phyloP scores from a whole-genome alignment of 1,140 invertebrate species.

The Zaprionus africanus region DNA sequence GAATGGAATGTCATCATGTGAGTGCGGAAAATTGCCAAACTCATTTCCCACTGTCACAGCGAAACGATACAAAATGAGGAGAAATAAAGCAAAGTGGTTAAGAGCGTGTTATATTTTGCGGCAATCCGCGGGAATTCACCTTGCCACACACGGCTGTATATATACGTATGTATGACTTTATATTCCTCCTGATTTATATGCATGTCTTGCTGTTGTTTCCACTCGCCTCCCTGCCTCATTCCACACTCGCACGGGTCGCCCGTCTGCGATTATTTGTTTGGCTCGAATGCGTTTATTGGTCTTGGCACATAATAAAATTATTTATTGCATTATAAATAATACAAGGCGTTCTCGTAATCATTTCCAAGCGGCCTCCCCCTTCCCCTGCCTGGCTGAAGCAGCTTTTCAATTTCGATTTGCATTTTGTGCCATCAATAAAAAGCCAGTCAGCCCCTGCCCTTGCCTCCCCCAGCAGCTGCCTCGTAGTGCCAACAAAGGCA shows the following conservation, averaged over 20 bases:
- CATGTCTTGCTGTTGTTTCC: slow-evolving; percentile 24
- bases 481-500: slow-evolving; percentile 6
- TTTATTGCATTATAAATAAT: slow-evolving; percentile 80
- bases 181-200: slow-evolving; percentile 67
- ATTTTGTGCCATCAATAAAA: slow-evolving; percentile 68
- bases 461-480: background rate
- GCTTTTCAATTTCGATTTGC: slow-evolving; percentile 77
- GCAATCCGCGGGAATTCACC: slow-evolving; percentile 4
- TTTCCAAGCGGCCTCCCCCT: background rate
- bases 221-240: background rate
- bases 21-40: slow-evolving; percentile 50
- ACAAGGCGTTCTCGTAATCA: slow-evolving; percentile 66
- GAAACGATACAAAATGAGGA: slow-evolving; percentile 25
- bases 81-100: slow-evolving; percentile 25
- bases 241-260: slow-evolving; percentile 10
- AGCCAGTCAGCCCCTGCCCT: slow-evolving; percentile 29
- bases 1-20: background rate
- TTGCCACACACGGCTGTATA: background rate
- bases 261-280: slow-evolving; percentile 70
- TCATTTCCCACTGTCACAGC: slow-evolving; percentile 67
- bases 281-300: slow-evolving; percentile 71
- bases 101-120: slow-evolving; percentile 11
- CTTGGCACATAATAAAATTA: slow-evolving; percentile 79
- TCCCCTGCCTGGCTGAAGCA: slow-evolving; percentile 31
- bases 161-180: background rate